Evolutionary conservation across 2,888 invertebrate genomes (phyloP).

Genomic region (Unio pictorum): DNA sequence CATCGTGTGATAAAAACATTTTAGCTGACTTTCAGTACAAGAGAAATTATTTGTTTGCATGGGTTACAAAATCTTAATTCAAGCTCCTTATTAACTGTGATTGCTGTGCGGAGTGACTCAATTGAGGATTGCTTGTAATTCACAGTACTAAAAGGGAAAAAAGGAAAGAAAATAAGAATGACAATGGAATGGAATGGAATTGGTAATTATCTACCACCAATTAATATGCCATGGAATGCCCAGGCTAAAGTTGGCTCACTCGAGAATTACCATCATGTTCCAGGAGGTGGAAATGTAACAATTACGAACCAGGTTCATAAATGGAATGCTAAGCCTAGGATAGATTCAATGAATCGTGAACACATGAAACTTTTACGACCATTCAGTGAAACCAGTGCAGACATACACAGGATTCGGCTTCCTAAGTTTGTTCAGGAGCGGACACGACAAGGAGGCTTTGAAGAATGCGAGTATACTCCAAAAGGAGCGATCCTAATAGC

Average conservation of each 20-base stretch:
- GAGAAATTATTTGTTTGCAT: no score
- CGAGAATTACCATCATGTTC: constrained; percentile 43
- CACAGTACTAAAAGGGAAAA: no score
- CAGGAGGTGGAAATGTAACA: constrained; percentile 43
- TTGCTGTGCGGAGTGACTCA: no score
- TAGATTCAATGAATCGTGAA: constrained; percentile 37
- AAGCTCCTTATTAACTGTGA: no score
- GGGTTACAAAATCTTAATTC: no score
- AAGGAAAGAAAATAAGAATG: no score
- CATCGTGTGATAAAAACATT: no score
- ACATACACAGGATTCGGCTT: constrained; percentile 24
- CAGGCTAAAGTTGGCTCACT: constrained; percentile 46
- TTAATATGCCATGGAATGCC: constrained; percentile 18
- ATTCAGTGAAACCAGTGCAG: constrained; percentile 15
- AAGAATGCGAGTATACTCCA: constrained; percentile 29
- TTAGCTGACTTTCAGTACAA: no score
- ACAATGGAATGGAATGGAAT: no score
- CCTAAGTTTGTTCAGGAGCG: constrained; percentile 19
- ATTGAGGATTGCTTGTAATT: no score
- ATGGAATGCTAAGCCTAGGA: constrained; percentile 49
- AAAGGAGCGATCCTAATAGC: no score
- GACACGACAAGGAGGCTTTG: constrained; percentile 25
- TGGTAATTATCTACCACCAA: no score
- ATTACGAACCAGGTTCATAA: constrained; percentile 35
- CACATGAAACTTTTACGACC: constrained; percentile 33